Base-by-base conservation (phyloP, 2,113 vertebrate genomes). In the Syrrhaptes paradoxus region DNA sequence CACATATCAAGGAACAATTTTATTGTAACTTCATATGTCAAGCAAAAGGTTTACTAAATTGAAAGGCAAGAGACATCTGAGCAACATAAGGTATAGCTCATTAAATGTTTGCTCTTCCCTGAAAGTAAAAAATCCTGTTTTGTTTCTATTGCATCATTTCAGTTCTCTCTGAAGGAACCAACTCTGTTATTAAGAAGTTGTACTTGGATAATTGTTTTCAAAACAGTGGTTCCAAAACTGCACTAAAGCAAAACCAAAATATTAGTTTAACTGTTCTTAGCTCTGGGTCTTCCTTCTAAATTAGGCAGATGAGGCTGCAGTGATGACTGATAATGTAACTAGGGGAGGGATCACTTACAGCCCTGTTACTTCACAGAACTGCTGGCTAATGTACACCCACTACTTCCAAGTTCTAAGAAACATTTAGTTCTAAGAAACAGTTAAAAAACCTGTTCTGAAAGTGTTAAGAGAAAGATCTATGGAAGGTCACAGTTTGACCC, bases 71-170 rank as follows among this genome's bases (percentile, higher is more conserved):
- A 85, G 24, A 59, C 19, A 68, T 49, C 17, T 26, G 13, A 94
- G 59, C 25, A 91, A 84, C 7, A 13, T 6, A 72, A 83, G 7
- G 19, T 0, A 82, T n/a, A 85, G 34, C 45, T 87, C 59, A 79
- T 15, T 74, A 86, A 58, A 34, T 10, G 25, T 81, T 85, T 68
- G 45, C 7, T 67, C 61, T 51, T 86, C 51, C 43, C 28, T 79
- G 15, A 38, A 87, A 85, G 65, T 31, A 81, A 96, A 91, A 58
- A 86, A 95, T 62, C 17, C 75, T 73, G 61, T 97, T 98, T 97
- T 94, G 88, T 59, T 74, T 71, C 85, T 88, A 80, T 97, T 98
- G 97, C 97, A 98, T 98, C 96, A 98, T 94, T 83, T 93, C 89
- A 74, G 71, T 48, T 86, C 51, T 93, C 77, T 96, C 72, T 68